Percentiles rank a stretch among this genome's conserved stretches.
Evolutionary conservation across 2,888 invertebrate species (phyloP).

Genomic region (Nephrotoma flavescens): DNA sequence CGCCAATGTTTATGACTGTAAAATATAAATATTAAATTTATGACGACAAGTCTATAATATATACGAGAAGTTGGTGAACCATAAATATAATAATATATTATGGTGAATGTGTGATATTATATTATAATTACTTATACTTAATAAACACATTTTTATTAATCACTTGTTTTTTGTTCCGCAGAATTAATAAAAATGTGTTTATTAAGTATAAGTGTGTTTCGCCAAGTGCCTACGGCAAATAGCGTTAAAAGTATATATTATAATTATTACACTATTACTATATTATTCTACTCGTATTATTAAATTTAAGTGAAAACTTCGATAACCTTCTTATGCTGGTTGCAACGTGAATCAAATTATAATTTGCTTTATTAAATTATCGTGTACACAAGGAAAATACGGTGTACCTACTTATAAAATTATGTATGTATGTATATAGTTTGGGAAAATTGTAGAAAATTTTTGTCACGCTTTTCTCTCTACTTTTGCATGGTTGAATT

Average conservation of each 20-base stretch:
- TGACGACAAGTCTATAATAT: neutral
- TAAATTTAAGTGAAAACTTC: neutral
- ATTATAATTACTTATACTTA: neutral
- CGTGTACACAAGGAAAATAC: neutral
- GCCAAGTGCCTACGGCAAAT: too few species aligned
- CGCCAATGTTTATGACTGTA: neutral
- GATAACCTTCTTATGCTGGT: neutral
- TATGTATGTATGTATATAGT: neutral
- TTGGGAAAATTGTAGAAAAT: neutral
- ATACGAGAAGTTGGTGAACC: neutral
- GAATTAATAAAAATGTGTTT: too few species aligned
- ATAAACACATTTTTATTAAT: too few species aligned
- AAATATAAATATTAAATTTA: neutral
- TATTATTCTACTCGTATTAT: neutral
- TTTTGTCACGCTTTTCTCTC: neutral
- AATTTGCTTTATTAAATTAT: neutral
- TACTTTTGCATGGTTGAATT: neutral
- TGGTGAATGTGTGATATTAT: neutral
- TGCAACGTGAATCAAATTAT: neutral
- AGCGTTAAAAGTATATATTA: too few species aligned
- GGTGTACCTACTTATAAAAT: neutral
- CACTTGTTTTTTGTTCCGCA: too few species aligned
- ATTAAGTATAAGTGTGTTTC: too few species aligned
- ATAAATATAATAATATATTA: neutral
- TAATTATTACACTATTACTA: neutral